Evolutionary conservation across 1,140 invertebrate genomes (phyloP).

Genomic region (Drosophila neocordata): DNA sequence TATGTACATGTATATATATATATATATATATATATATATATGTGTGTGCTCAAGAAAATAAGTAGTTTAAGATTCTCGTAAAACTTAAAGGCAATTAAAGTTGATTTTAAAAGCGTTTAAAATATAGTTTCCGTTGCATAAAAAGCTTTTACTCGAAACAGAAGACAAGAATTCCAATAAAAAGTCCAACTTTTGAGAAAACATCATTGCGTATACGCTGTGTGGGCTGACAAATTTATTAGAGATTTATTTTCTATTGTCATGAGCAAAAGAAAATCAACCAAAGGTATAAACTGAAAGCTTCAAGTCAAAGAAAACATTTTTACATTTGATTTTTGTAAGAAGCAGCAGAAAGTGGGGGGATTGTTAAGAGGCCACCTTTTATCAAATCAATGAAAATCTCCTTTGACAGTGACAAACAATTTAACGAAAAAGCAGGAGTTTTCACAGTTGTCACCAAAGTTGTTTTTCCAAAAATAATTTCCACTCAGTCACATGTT

Average conservation of each 20-base stretch:
- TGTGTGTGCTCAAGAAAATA: too few species aligned
- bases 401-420: neutral
- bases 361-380: neutral
- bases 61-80: neutral
- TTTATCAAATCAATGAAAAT: neutral
- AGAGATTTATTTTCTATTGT: neutral
- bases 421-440: neutral
- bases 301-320: neutral
- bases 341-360: neutral
- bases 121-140: neutral
- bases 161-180: neutral
- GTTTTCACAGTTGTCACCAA: neutral
- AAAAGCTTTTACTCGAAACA: neutral
- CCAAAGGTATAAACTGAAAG: neutral
- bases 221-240: neutral
- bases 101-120: neutral
- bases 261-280: neutral
- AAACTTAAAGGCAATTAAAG: neutral
- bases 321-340: neutral
- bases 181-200: neutral
- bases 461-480: neutral
- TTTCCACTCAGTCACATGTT: neutral
- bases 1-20: neutral
- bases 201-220: constrained; percentile 1
- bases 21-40: neutral